These are phyloP conservation scores for Cyprinodon variegatus DNA, from an alignment of 2,113 vertebrate species.

Conservation along the genomic window DNA sequence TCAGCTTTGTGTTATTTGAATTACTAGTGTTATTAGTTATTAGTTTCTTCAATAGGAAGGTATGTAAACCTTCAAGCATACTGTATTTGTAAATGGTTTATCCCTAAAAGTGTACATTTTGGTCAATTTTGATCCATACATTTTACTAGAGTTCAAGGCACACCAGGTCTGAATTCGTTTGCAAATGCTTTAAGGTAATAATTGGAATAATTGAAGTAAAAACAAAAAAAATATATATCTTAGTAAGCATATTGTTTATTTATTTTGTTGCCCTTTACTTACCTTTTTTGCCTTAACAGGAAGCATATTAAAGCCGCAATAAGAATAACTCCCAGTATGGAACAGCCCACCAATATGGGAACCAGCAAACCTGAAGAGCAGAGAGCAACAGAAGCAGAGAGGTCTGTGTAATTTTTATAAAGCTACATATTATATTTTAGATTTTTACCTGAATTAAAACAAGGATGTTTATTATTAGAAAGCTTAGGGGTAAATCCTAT, in stretches of 20 bases:
- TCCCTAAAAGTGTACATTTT: too few species aligned
- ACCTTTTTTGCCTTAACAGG: slow-evolving; percentile 86
- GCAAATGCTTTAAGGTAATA: not conserved
- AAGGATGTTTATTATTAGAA: not conserved
- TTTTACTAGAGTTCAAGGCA: not conserved
- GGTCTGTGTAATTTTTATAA: not conserved
- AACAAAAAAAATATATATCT: not conserved
- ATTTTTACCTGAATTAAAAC: not conserved
- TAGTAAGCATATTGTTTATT: not conserved
- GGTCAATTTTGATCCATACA: not conserved
- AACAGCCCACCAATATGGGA: slow-evolving; percentile 74
- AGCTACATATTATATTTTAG: not conserved
- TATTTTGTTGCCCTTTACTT: slow-evolving; percentile 43
- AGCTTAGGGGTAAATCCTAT: not conserved
- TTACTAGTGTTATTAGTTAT: too few species aligned
- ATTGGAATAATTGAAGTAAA: not conserved
- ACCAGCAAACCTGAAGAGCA: slow-evolving; percentile 81
- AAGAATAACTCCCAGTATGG: slow-evolving; percentile 76
- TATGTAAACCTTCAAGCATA: not conserved
- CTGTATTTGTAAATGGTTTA: not conserved
- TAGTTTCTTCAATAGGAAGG: not conserved
- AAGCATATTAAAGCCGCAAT: slow-evolving; percentile 76
- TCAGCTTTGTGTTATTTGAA: too few species aligned
- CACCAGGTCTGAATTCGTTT: not conserved
- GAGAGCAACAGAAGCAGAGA: slow-evolving; percentile 37